phyloP scores from a whole-genome alignment of 1,140 invertebrate genomes.

The Cephus cinctus region DNA sequence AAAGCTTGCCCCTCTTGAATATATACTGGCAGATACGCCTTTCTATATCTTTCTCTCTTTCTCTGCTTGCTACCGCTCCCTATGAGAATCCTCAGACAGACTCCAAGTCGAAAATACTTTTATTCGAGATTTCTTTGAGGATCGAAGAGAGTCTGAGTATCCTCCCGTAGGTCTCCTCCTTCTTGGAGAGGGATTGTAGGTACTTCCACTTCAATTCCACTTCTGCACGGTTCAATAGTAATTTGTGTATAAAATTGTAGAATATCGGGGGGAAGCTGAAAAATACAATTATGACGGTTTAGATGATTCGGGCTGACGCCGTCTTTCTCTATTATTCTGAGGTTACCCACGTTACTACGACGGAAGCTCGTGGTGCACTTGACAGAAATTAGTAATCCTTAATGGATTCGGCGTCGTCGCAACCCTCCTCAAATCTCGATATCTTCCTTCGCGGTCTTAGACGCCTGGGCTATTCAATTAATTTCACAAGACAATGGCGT shows the following conservation, averaged over 20 bases:
- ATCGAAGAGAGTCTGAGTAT: too few species aligned
- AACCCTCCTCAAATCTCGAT: background rate
- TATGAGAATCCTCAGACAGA: too few species aligned
- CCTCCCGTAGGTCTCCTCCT: too few species aligned
- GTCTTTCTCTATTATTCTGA: constrained; percentile 1
- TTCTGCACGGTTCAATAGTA: too few species aligned
- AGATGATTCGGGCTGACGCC: too few species aligned
- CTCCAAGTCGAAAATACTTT: too few species aligned
- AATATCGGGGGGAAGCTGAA: too few species aligned
- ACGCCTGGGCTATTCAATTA: constrained; percentile 5
- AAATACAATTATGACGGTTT: background rate
- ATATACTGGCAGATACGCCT: constrained; percentile 23
- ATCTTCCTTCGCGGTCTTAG: constrained; percentile 3
- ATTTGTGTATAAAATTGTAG: too few species aligned
- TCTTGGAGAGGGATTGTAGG: too few species aligned
- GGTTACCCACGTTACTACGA: constrained; percentile 10
- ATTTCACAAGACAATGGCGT: constrained; percentile 7
- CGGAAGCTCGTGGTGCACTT: constrained; percentile 29
- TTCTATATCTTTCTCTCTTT: constrained; percentile 10
- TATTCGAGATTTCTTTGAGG: too few species aligned
- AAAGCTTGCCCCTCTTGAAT: constrained; percentile 41
- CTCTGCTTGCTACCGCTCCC: background rate
- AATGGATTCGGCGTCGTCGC: constrained; percentile 26
- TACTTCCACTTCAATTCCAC: too few species aligned
- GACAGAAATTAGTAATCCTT: constrained; percentile 43